A percentile compares a stretch with the other conserved stretches of the same genome.
Conservation (phyloP, 2,113 vertebrate genomes). For the Grammomys surdaster region DNA sequence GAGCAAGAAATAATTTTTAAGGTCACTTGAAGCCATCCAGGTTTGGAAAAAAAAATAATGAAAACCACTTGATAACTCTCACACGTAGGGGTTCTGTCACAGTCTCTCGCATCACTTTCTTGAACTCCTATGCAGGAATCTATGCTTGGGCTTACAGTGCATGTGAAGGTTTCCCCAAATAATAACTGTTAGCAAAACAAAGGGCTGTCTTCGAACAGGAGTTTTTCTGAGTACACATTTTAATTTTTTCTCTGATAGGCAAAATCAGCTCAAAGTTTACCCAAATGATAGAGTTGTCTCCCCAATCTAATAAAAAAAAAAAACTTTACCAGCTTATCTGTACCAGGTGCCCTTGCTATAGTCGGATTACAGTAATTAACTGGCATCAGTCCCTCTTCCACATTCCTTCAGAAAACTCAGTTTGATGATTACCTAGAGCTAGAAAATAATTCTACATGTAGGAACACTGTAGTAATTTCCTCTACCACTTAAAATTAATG, state of each 20-base stretch:
- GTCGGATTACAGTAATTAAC: slow-evolving; percentile 61
- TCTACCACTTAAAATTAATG: slow-evolving; percentile 69
- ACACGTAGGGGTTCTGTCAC: neutral
- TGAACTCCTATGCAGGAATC: neutral
- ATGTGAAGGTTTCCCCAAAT: neutral
- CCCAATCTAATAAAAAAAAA: slow-evolving; percentile 48
- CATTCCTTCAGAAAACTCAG: slow-evolving; percentile 21
- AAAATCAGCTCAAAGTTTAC: slow-evolving; percentile 26
- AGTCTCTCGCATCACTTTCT: neutral
- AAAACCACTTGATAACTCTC: neutral
- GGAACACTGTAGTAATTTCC: slow-evolving; percentile 55
- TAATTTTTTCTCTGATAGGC: neutral
- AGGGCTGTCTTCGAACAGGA: neutral
- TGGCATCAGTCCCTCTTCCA: slow-evolving; percentile 53
- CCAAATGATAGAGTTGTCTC: neutral
- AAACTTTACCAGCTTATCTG: slow-evolving; percentile 28
- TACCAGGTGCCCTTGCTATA: neutral
- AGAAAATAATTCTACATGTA: slow-evolving; percentile 29
- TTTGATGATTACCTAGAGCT: slow-evolving; percentile 61
- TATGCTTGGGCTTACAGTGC: neutral
- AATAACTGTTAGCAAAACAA: neutral
- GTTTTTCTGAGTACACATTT: slow-evolving; percentile 40
- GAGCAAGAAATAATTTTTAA: slow-evolving; percentile 27
- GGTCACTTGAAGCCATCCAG: neutral
- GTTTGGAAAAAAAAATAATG: neutral